Base-by-base conservation (phyloP, 2,888 invertebrate genomes). In the Archaeoteleia sp. region DNA sequence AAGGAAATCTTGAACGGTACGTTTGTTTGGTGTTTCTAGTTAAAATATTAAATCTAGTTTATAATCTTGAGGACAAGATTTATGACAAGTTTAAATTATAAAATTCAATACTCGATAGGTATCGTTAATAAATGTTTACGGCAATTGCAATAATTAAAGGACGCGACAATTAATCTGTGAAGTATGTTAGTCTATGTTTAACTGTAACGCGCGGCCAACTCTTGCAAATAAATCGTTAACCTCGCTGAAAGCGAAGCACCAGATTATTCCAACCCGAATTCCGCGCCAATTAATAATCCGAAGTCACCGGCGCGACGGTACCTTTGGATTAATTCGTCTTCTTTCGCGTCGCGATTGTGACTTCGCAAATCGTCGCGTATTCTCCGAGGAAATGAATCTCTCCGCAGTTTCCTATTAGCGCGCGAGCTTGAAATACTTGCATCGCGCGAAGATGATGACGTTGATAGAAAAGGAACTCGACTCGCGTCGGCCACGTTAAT, bases 311-410 rank as follows among this genome's bases (percentile, higher is more conserved):
- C 62, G 14, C 42, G 48, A 48, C 57, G 51, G 55, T 45, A 63
- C 63, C 63, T 57, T 57, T 9, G 51, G 63, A 63, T 63, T 63
- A 63, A 63, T 63, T 63, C 63, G 57, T 63, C 63, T 63, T 63
- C 63, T 63, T 57, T 63, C 9, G 42, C 55, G 63, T 51, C 45
- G 63, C 55, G 42, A 63, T 55, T 63, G 49, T 63, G 63, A 63
- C 63, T 63, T 57, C 48, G 49, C 65, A 57, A 57, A 65, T 65
- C 65, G 51, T 65, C 53, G 49, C 46, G 48, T 54, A 29, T 43
- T 54, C 66, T n/a, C 54, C 37, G 40, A 49, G 60, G 45, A 60
- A 67, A 67, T 60, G 54, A 49, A 60, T 60, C 48, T 54, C 60
- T 49, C 34, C 17, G 37, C 54, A 23, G 60, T 60, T 66, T 58